Conservation (phyloP, 2,797 vertebrate genomes). For the Sarcoramphus papa region DNA sequence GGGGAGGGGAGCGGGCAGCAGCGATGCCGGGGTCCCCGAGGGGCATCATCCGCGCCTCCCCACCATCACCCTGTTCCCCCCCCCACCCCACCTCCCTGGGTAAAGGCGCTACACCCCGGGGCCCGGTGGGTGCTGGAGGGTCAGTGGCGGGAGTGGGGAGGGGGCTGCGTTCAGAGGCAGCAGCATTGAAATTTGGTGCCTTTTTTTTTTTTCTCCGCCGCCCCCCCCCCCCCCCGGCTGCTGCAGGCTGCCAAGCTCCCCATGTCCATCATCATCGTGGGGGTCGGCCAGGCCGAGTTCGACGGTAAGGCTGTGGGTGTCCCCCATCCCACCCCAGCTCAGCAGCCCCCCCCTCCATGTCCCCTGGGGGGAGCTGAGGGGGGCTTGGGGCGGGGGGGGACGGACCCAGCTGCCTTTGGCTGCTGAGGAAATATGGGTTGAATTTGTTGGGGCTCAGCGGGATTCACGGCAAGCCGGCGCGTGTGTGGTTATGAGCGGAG, state of each 20-base stretch:
- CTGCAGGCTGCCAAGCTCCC: slow-evolving; percentile 90
- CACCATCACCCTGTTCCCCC: not conserved
- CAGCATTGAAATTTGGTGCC: too few relatives aligned
- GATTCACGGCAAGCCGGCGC: not conserved
- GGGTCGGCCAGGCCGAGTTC: slow-evolving; percentile 94
- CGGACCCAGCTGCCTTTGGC: not conserved
- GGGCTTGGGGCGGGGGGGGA: fast-evolving
- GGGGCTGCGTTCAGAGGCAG: not conserved
- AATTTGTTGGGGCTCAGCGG: not conserved
- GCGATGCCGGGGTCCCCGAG: too few relatives aligned
- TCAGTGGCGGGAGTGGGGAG: not conserved
- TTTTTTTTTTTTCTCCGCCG: not conserved
- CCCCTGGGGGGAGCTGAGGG: not conserved
- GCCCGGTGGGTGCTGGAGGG: not conserved
- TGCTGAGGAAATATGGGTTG: not conserved
- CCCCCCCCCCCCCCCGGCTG: not conserved
- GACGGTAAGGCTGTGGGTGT: slow-evolving; percentile 77
- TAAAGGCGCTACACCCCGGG: not conserved
- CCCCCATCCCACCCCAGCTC: too few relatives aligned
- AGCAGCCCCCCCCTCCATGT: not conserved
- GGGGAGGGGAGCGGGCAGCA: not conserved
- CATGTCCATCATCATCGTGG: slow-evolving; percentile 97
- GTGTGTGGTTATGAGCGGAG: not conserved
- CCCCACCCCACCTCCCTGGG: too few relatives aligned
- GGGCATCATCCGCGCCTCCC: too few relatives aligned